These are phyloP conservation scores for Sitta carolinensis DNA, from an alignment of 2,797 vertebrate species.

Conservation along the genomic window DNA sequence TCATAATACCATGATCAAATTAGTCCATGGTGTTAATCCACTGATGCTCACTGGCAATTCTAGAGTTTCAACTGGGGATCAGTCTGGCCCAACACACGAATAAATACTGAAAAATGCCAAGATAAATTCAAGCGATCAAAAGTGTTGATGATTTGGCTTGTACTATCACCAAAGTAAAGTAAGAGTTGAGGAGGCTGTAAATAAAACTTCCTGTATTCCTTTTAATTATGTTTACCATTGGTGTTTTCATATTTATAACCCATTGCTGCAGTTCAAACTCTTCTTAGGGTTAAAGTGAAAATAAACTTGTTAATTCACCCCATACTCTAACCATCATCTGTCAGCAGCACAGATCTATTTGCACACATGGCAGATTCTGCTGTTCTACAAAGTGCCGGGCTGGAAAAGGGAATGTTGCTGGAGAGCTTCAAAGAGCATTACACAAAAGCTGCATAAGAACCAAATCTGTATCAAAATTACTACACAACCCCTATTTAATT, in stretches of 20 bases:
- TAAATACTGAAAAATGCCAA: background rate
- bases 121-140: background rate
- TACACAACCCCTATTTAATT: background rate
- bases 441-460: background rate
- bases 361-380: background rate
- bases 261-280: background rate
- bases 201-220: background rate
- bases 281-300: background rate
- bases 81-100: background rate
- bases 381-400: background rate
- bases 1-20: background rate
- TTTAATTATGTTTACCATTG: background rate
- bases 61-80: background rate
- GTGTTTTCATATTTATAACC: background rate
- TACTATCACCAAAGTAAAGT: background rate
- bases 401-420: background rate
- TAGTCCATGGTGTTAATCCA: background rate
- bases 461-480: background rate
- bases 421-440: background rate
- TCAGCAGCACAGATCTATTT: background rate
- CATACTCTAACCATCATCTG: background rate
- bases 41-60: background rate
- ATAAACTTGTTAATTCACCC: background rate
- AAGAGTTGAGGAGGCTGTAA: background rate
- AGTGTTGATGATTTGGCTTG: background rate